Base-by-base conservation (phyloP, 1,140 invertebrate species). In the Zaprionus capensis region DNA sequence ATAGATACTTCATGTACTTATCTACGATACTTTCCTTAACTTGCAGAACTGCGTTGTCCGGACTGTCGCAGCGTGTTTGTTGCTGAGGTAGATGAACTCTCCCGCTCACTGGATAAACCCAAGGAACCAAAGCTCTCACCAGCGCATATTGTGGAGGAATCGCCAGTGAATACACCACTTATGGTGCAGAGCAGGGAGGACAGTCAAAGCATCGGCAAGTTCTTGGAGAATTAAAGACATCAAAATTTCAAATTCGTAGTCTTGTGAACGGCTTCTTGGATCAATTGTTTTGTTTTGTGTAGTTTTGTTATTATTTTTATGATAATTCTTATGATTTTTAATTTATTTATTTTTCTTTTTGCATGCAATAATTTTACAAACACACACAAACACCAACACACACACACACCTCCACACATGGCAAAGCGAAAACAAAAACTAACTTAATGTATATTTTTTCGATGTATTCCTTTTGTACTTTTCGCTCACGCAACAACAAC, bases 51-150 rank as follows among this genome's bases (percentile, higher is more conserved):
- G 7, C 93, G 93, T 36, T 96, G 95, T 87, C 94, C 94, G n/a
- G 93, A 93, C 12, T 96, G 95, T 79, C 87, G 93, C 24, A 95
- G 95, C 74, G 93, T 91, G 1, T 90, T 94, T 44, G 94, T 95
- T 15, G 93, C 95, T 12, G 94, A 95, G 93, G 78, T 93, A 12
- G 77, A 79, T 15, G 81, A 92, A 24, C 65, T 81, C 6, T 71
- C 77, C 11, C 58, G 82, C 5, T 82, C 83, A 34, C 17, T 90
- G 61, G 75, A 85, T 9, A 91, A 92, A 34, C 56, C 78, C 0
- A 79, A 80, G 2, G 71, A 77, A 6, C 51, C 58, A 9, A 87
- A 91, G 57, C 26, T 91, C 2, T 91, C 81, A 5, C 91, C 91
- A 14, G 88, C 85, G 0, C 20, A 81, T 6, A 88, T 91, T 51